Conservation (phyloP, 2,113 vertebrate genomes). For the Percopsis transmontana region DNA sequence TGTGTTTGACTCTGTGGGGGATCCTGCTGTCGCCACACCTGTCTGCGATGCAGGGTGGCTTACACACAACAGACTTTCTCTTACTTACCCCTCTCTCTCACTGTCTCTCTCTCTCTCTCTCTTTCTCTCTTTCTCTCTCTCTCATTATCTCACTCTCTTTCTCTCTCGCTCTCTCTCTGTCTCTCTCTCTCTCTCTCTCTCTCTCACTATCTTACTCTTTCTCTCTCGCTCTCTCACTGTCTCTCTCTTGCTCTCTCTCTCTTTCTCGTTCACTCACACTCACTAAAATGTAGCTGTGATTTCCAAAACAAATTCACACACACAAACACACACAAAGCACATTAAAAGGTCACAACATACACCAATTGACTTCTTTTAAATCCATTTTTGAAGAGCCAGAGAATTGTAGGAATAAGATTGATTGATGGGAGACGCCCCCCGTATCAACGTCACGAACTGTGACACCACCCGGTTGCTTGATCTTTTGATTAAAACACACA, state of each 20-base stretch:
- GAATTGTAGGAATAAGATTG: too few relatives aligned
- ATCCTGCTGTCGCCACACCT: constrained; percentile 62
- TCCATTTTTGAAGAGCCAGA: not conserved
- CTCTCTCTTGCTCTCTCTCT: too few relatives aligned
- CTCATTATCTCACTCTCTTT: too few relatives aligned
- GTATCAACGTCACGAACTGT: too few relatives aligned
- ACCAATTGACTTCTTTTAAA: too few relatives aligned
- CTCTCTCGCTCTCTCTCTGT: too few relatives aligned
- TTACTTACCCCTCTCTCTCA: constrained; percentile 6
- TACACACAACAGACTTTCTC: constrained; percentile 26
- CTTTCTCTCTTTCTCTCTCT: not conserved
- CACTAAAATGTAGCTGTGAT: not conserved
- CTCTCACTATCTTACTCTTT: too few relatives aligned
- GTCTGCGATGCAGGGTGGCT: constrained; percentile 29
- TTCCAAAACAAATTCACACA: not conserved
- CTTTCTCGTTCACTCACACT: not conserved
- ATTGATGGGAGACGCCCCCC: not conserved
- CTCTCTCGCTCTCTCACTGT: not conserved
- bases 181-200: too few relatives aligned
- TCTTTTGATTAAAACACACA: too few relatives aligned
- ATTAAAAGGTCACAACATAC: not conserved
- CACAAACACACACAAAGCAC: not conserved
- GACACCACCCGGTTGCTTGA: too few relatives aligned
- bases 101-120: not conserved
- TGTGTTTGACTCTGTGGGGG: constrained; percentile 27